Conservation (phyloP, 2,888 invertebrate species). For the Caenorhabditis virilis region DNA sequence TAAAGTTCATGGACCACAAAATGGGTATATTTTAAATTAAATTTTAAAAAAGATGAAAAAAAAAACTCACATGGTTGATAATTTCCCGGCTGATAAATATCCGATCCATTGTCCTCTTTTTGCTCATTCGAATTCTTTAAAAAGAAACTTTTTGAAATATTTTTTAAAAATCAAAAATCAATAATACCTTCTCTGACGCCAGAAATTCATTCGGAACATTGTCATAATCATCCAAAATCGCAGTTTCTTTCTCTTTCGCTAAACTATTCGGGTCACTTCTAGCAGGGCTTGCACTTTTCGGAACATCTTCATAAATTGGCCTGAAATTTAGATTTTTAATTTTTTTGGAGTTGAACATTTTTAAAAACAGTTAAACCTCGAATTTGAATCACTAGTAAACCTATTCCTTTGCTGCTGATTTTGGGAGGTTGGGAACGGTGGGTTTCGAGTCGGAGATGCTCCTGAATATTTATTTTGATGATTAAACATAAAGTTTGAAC, state of each 20-base stretch:
- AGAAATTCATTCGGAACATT: conserved; percentile 35
- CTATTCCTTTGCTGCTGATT: too few relatives aligned
- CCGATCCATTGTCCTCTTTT: conserved; percentile 24
- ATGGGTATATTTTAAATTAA: background rate
- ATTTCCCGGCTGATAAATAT: conserved; percentile 33
- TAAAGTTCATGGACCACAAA: too few relatives aligned
- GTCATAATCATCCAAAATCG: conserved; percentile 36
- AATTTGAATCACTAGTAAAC: conserved; percentile 15
- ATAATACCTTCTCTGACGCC: background rate
- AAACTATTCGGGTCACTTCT: conserved; percentile 7
- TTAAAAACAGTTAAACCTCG: conserved; percentile 6
- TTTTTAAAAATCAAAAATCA: background rate
- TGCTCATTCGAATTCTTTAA: conserved; percentile 2
- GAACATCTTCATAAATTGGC: conserved; percentile 38
- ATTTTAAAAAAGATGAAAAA: background rate
- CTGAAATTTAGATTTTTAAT: conserved; percentile 15
- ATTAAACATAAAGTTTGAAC: too few relatives aligned
- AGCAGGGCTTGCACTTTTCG: conserved; percentile 5
- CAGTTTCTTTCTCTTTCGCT: conserved; percentile 21
- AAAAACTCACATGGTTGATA: conserved; percentile 40
- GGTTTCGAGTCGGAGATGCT: too few relatives aligned
- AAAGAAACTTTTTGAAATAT: background rate
- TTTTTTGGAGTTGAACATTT: conserved; percentile 7
- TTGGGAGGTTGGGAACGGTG: background rate
- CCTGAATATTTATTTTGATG: too few relatives aligned